Conservation (phyloP, 2,797 vertebrate species). For the Enteromius fasciolatus region DNA sequence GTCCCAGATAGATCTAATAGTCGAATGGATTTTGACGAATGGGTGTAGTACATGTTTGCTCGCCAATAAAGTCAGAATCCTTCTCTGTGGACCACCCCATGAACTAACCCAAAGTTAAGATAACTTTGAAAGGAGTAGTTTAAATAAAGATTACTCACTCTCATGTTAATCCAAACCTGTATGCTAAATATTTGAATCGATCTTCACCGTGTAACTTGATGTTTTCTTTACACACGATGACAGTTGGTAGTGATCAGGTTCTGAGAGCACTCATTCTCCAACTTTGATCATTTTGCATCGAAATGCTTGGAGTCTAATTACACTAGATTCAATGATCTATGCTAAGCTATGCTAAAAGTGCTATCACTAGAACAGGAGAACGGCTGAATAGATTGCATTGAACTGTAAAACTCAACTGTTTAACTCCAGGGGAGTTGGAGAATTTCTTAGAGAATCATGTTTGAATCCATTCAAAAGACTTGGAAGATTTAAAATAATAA, state of each 20-base stretch:
- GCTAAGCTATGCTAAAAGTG: no score
- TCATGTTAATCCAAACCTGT: not conserved
- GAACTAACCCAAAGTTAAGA: conserved; percentile 8
- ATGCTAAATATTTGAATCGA: not conserved
- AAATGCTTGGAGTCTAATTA: no score
- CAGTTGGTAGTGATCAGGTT: not conserved
- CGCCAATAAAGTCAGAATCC: conserved; percentile 6
- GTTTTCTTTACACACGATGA: not conserved
- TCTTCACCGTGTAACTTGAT: not conserved
- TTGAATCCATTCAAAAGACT: not conserved
- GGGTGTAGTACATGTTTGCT: not conserved
- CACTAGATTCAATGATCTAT: no score
- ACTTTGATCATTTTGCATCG: no score
- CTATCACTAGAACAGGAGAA: no score
- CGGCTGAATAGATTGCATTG: no score
- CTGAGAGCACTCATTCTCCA: not conserved
- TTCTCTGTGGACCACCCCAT: not conserved
- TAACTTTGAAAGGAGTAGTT: not conserved
- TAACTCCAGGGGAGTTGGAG: no score
- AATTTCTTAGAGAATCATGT: not conserved
- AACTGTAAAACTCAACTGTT: no score
- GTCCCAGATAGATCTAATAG: conserved; percentile 1
- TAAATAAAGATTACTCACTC: not conserved
- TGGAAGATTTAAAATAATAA: not conserved
- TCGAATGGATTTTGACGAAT: not conserved